These are phyloP conservation scores for Dipus sagitta DNA, from an alignment of 2,797 vertebrate species.

Conservation along the genomic window DNA sequence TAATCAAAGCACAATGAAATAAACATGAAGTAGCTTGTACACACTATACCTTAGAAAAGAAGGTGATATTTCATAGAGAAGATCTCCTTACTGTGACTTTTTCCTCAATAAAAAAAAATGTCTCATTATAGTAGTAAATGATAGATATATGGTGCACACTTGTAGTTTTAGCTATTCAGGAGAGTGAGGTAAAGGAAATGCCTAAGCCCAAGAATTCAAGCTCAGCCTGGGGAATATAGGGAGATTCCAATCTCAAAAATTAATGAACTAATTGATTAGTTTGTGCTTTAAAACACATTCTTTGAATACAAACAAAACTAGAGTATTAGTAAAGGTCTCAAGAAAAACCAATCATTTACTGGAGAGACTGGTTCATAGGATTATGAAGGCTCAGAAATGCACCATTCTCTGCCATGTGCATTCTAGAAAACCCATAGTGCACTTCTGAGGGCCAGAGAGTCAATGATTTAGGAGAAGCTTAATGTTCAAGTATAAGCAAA, in stretches of 20 bases:
- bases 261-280: not conserved
- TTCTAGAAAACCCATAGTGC: not conserved
- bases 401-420: not conserved
- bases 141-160: not conserved
- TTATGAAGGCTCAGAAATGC: not conserved
- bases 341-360: not conserved
- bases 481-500: not conserved
- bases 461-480: not conserved
- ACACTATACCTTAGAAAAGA: not conserved
- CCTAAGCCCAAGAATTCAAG: not conserved
- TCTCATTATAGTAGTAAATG: not conserved
- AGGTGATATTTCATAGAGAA: not conserved
- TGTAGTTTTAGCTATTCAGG: not conserved
- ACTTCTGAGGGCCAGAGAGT: not conserved
- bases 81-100: not conserved
- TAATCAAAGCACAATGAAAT: slow-evolving; percentile 7
- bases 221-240: not conserved
- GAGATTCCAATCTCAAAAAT: not conserved
- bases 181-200: not conserved
- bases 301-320: not conserved
- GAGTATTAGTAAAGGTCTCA: not conserved
- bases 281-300: not conserved
- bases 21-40: not conserved
- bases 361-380: not conserved
- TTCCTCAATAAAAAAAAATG: not conserved